A percentile compares a stretch with the other conserved stretches of the same genome.
Conservation (phyloP, 23 tunicate genomes). For the Styela clava region DNA sequence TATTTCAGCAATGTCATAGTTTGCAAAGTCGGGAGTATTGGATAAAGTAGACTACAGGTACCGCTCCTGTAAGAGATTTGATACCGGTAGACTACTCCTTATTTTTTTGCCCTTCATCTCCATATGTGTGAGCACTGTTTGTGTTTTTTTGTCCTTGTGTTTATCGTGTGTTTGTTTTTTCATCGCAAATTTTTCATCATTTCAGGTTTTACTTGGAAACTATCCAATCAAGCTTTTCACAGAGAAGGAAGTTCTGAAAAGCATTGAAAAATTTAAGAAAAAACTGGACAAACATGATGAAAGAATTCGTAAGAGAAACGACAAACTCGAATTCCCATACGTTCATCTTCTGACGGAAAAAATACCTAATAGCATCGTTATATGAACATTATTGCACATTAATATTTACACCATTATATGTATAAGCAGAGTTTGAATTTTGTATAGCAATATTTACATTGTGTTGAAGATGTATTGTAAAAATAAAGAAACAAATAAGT, state of each 20-base stretch:
- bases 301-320: slow-evolving; percentile 13
- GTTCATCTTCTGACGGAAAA: slow-evolving; percentile 40
- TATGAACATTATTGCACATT: neutral
- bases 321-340: slow-evolving; percentile 34
- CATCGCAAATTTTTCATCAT: neutral
- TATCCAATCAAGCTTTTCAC: slow-evolving; percentile 20
- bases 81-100: neutral
- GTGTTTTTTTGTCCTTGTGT: too few relatives aligned
- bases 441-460: too few relatives aligned
- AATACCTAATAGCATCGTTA: slow-evolving; percentile 59
- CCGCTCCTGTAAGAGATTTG: neutral
- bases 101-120: neutral
- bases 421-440: too few relatives aligned
- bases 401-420: too few relatives aligned
- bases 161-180: neutral
- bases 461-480: too few relatives aligned
- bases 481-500: too few relatives aligned
- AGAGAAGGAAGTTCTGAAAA: neutral
- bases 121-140: too few relatives aligned
- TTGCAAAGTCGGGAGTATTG: too few relatives aligned
- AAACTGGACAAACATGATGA: neutral
- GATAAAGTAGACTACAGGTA: too few relatives aligned
- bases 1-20: too few relatives aligned
- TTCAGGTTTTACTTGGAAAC: slow-evolving; percentile 29
- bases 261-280: slow-evolving; percentile 8